phyloP scores from a whole-genome alignment of 2,888 invertebrate species.

The Tenthredo amoena region DNA sequence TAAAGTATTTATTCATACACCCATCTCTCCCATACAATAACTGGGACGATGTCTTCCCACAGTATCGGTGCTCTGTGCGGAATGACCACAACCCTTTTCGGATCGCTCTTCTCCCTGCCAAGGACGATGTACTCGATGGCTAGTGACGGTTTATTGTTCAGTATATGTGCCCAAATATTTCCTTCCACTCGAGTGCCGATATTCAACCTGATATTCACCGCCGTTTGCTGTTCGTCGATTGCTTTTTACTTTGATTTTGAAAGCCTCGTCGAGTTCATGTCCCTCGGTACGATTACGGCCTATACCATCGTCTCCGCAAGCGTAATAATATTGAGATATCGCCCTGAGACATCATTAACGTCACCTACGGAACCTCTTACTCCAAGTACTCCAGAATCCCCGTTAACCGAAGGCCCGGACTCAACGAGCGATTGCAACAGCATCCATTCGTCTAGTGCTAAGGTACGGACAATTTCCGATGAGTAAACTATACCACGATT shows the following conservation, averaged over 20 bases:
- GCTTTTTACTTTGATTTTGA: constrained; percentile 93
- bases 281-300: constrained; percentile 92
- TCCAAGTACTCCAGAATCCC: constrained; percentile 68
- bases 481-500: neutral
- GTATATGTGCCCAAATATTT: constrained; percentile 88
- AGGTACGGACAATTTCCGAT: neutral
- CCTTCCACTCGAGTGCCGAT: constrained; percentile 90
- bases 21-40: neutral
- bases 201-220: constrained; percentile 88
- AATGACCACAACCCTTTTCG: constrained; percentile 94
- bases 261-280: constrained; percentile 96
- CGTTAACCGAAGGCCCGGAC: constrained; percentile 70
- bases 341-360: constrained; percentile 79
- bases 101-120: constrained; percentile 92
- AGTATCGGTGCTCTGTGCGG: constrained; percentile 92
- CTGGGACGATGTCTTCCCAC: constrained; percentile 13
- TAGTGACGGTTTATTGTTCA: constrained; percentile 91
- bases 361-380: constrained; percentile 62
- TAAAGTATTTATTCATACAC: neutral
- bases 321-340: constrained; percentile 92
- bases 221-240: constrained; percentile 87
- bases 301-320: constrained; percentile 96
- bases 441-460: constrained; percentile 62
- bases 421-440: constrained; percentile 71
- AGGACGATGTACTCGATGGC: constrained; percentile 96